Evolutionary conservation across 2,888 invertebrate species (phyloP).

Genomic region (Endotricha flammealis): DNA sequence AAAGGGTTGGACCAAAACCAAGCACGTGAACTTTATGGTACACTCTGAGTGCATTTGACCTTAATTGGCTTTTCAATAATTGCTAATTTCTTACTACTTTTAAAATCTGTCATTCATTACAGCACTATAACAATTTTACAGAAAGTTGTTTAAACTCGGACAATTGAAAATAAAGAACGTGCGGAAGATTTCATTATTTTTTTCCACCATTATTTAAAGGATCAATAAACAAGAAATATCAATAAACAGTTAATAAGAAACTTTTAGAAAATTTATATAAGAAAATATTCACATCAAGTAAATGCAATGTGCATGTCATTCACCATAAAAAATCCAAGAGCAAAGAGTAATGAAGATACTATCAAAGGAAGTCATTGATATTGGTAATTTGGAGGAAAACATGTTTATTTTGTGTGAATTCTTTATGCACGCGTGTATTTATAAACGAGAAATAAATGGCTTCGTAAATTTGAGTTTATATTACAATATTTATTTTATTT

Average conservation of each 20-base stretch:
- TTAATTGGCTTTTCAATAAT: conserved; percentile 14
- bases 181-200: no score
- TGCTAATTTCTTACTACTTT: no score
- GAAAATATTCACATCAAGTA: no score
- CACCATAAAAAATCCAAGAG: background rate
- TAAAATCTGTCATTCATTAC: no score
- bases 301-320: no score
- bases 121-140: no score
- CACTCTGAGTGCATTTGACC: conserved; percentile 33
- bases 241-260: no score
- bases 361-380: conserved; percentile 11
- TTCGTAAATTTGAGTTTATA: conserved; percentile 6
- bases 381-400: conserved; percentile 10
- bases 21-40: conserved; percentile 46
- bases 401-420: background rate
- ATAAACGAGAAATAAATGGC: conserved; percentile 3
- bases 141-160: no score
- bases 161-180: no score
- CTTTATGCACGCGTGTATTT: background rate
- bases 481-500: conserved; percentile 2
- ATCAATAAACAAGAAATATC: no score
- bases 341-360: background rate
- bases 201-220: no score
- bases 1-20: conserved; percentile 57
- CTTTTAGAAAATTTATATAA: no score